A percentile compares a stretch with the other conserved stretches of the same genome.
Conservation (phyloP, 1,140 invertebrate genomes). For the Samia ricini region DNA sequence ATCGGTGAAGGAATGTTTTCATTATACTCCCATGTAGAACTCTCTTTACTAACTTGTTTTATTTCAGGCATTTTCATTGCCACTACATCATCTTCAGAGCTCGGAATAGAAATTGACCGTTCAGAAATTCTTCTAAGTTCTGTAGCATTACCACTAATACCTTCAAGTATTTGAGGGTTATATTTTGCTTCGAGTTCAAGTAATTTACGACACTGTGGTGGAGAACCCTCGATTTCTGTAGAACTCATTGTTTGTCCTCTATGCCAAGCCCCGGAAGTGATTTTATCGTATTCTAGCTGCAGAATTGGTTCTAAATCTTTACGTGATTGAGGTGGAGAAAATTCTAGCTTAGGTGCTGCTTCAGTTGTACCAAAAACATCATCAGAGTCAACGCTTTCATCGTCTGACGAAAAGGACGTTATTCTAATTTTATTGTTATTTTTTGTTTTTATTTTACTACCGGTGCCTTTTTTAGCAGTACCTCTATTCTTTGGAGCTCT, state of each 20-base stretch:
- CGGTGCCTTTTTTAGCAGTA: conserved; percentile 77
- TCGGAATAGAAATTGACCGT: conserved; percentile 83
- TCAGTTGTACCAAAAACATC: conserved; percentile 85
- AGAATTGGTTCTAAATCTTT: conserved; percentile 85
- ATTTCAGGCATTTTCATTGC: conserved; percentile 69
- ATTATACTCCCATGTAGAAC: conserved; percentile 80
- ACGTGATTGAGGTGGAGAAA: conserved; percentile 83
- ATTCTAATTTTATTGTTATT: conserved; percentile 84
- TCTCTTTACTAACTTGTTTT: conserved; percentile 72
- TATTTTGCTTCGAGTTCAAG: conserved; percentile 80
- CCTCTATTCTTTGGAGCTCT: conserved; percentile 75
- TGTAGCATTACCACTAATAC: conserved; percentile 77
- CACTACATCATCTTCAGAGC: conserved; percentile 82
- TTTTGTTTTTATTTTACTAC: conserved; percentile 72
- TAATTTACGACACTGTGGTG: conserved; percentile 80
- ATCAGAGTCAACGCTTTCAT: conserved; percentile 84
- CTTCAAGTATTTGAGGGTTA: conserved; percentile 80
- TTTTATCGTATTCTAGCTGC: conserved; percentile 82
- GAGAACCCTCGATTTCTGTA: conserved; percentile 84
- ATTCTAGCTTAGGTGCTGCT: conserved; percentile 83
- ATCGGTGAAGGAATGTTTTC: conserved; percentile 81
- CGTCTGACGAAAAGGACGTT: conserved; percentile 84
- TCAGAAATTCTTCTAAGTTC: conserved; percentile 83
- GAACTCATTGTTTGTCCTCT: conserved; percentile 85
- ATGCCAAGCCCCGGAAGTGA: conserved; percentile 81